Evolutionary conservation across 2,113 vertebrate genomes (phyloP).

Genomic region (Channa argus): DNA sequence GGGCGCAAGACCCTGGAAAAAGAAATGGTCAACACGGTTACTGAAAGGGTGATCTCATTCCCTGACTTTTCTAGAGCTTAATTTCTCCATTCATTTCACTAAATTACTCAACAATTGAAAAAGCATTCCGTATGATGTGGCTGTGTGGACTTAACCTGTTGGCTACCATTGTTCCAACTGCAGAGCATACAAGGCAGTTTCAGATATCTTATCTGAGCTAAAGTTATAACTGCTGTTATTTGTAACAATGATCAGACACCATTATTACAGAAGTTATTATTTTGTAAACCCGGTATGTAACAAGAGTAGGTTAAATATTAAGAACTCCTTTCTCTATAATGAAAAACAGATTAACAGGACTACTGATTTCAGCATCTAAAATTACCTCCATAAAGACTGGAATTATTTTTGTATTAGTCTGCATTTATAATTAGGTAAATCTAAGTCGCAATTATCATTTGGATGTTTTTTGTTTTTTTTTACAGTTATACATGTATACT

Average conservation of each 20-base stretch:
- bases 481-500: too few species aligned
- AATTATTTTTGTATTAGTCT: neutral
- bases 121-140: neutral
- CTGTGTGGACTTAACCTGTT: neutral
- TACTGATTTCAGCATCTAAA: neutral
- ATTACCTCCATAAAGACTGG: neutral
- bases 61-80: neutral
- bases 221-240: neutral
- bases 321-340: neutral
- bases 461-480: too few species aligned
- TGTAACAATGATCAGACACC: neutral
- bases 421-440: too few species aligned
- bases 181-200: too few species aligned
- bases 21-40: neutral
- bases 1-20: conserved; percentile 90
- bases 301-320: too few species aligned
- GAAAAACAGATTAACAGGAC: neutral
- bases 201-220: too few species aligned
- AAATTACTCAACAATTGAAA: neutral
- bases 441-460: too few species aligned
- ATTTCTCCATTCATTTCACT: too few species aligned
- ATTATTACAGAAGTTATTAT: too few species aligned
- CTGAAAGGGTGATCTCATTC: neutral
- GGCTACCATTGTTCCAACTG: neutral
- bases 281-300: too few species aligned